Base-by-base conservation (phyloP, 2,113 vertebrate species). In the Amia ocellicauda region DNA sequence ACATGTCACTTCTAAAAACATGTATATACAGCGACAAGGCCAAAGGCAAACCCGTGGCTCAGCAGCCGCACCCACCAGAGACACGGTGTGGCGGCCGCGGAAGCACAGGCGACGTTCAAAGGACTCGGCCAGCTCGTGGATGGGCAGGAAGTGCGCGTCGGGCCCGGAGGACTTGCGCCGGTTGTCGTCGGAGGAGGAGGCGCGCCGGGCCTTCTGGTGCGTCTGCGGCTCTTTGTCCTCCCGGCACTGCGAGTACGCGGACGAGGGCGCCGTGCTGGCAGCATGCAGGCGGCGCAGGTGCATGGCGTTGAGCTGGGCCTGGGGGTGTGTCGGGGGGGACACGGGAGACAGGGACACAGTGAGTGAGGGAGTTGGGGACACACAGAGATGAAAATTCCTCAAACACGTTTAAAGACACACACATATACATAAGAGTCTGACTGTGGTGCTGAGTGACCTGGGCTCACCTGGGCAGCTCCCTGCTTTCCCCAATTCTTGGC, bases 51-150 rank as follows among this genome's bases (percentile, higher is more conserved):
- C n/a, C n/a, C n/a, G n/a, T n/a, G n/a, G n/a, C n/a, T n/a, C n/a
- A n/a, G n/a, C 26, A 20, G 17, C 43, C 2, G 49, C 69, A 87
- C 90, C 72, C 85, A 94, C 93, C 90, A 83, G 68, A 70, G 93
- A 86, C 64, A 79, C 26, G 1, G 80, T 75, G 58, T 80, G 82
- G 68, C 88, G 80, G 24, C 80, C 89, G 68, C 76, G 78, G 40
- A 95, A 85, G 58, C 45, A 79, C 19, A 96, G 73, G 47, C 89
- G 89, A 68, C 76, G 90, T 60, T 90, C 89, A 63, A 91, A 90
- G 2, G 90, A 88, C 69, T 92, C 90, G 0, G 88, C 80, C 72
- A 94, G 85, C 75, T 92, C 89, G 7, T 88, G 91, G 69, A 92
- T 85, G 58, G 90, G 86, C 74, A 81, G 78, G 66, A 88, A 86